Conservation (phyloP, 2,888 invertebrate genomes). For the Pinctada fucata region DNA sequence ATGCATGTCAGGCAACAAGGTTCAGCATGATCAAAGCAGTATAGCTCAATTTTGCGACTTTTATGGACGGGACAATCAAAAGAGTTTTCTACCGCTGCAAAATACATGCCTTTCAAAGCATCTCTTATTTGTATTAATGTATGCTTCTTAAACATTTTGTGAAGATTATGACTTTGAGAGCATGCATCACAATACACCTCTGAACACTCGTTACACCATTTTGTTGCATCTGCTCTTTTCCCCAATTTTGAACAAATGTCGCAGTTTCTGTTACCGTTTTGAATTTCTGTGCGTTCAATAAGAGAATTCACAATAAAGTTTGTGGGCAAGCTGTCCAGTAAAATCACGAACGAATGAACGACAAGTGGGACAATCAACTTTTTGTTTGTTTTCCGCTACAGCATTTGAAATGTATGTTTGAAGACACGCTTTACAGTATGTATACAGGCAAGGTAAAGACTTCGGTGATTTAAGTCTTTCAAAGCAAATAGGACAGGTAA, state of each 20-base stretch:
- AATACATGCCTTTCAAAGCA: no score
- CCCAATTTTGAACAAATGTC: background rate
- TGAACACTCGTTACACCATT: constrained; percentile 1
- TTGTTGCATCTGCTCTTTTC: background rate
- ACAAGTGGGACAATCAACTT: background rate
- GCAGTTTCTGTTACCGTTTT: background rate
- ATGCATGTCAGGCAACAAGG: constrained; percentile 7
- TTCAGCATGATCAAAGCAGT: constrained; percentile 14
- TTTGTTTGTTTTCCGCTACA: background rate
- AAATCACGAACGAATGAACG: background rate
- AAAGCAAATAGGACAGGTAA: constrained; percentile 15
- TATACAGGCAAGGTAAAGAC: constrained; percentile 8
- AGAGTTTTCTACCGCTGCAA: no score
- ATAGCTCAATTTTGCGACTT: constrained; percentile 4
- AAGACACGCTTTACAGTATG: constrained; percentile 13
- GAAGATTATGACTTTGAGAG: background rate
- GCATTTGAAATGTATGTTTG: background rate
- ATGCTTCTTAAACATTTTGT: constrained; percentile 2
- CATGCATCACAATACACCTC: background rate
- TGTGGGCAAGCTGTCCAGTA: constrained; percentile 1
- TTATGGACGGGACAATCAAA: no score
- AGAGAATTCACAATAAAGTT: background rate
- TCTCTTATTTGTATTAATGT: background rate
- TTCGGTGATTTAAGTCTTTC: constrained; percentile 5
- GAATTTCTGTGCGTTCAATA: constrained; percentile 4